phyloP scores from a whole-genome alignment of 1,140 invertebrate species.

The Bombyx mandarina region DNA sequence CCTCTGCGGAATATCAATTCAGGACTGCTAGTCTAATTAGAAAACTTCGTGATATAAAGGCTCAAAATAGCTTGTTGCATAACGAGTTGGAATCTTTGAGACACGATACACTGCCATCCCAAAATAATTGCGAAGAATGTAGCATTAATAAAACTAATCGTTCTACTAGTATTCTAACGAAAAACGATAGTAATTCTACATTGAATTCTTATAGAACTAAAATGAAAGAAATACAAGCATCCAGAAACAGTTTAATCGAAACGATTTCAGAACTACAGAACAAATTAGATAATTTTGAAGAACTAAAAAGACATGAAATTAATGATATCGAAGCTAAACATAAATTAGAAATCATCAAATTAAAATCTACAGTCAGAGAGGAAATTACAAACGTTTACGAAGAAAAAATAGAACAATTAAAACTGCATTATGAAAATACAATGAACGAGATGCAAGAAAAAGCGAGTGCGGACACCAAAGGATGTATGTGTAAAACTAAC shows the following conservation, averaged over 20 bases:
- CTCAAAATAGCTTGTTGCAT: slow-evolving; percentile 39
- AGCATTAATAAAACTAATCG: slow-evolving; percentile 25
- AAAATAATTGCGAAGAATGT: slow-evolving; percentile 14
- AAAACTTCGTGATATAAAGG: slow-evolving; percentile 54
- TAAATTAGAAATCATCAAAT: slow-evolving; percentile 39
- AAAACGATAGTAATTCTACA: slow-evolving; percentile 24
- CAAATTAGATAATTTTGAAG: slow-evolving; percentile 29
- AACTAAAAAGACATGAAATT: slow-evolving; percentile 39
- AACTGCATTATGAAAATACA: slow-evolving; percentile 26
- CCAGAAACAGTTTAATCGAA: slow-evolving; percentile 36
- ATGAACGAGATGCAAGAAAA: slow-evolving; percentile 28
- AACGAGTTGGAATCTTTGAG: slow-evolving; percentile 34
- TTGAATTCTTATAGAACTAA: slow-evolving; percentile 31
- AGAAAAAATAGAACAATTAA: slow-evolving; percentile 32
- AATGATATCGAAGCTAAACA: slow-evolving; percentile 39
- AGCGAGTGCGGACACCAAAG: slow-evolving; percentile 19
- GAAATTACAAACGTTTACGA: slow-evolving; percentile 33
- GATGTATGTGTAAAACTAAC: slow-evolving; percentile 15
- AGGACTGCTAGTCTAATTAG: slow-evolving; percentile 41
- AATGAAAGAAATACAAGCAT: slow-evolving; percentile 37
- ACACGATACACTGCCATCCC: slow-evolving; percentile 20
- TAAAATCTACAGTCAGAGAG: slow-evolving; percentile 25
- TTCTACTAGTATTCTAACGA: slow-evolving; percentile 21
- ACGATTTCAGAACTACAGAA: slow-evolving; percentile 35
- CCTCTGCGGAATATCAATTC: slow-evolving; percentile 19